Conservation (phyloP, 1,140 invertebrate genomes). For the Varroa destructor region DNA sequence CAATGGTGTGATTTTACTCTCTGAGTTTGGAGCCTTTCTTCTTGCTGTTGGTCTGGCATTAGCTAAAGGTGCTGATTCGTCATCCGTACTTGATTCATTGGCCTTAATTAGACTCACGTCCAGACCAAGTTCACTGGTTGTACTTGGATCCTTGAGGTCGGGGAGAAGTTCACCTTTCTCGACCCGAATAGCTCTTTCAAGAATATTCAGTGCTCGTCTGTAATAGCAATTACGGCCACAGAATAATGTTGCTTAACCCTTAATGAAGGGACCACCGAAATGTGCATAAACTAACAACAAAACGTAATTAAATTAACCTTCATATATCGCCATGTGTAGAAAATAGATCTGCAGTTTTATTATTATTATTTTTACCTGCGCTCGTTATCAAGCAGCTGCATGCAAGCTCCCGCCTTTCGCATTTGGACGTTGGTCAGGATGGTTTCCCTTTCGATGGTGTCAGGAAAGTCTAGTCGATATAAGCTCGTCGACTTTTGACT, state of each 20-base stretch:
- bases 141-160: slow-evolving; percentile 14
- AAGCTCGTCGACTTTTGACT: slow-evolving; percentile 37
- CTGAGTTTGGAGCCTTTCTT: too few relatives aligned
- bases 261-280: too few relatives aligned
- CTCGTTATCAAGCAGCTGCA: slow-evolving; percentile 58
- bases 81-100: slow-evolving; percentile 1
- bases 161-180: slow-evolving; percentile 47
- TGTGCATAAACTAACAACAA: too few relatives aligned
- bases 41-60: background rate
- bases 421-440: slow-evolving; percentile 71
- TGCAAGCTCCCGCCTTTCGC: slow-evolving; percentile 55
- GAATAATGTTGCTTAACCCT: too few relatives aligned
- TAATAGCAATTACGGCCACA: too few relatives aligned
- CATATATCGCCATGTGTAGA: too few relatives aligned
- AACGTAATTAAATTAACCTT: too few relatives aligned
- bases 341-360: too few relatives aligned
- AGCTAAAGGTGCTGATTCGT: background rate
- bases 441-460: slow-evolving; percentile 54
- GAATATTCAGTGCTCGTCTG: slow-evolving; percentile 62
- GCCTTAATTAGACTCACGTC: background rate
- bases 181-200: slow-evolving; percentile 65
- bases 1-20: too few relatives aligned
- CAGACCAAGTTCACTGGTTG: background rate
- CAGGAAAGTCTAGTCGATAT: slow-evolving; percentile 73
- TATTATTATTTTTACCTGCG: slow-evolving; percentile 35